Conservation (phyloP, 2,113 vertebrate genomes). For the Eurypyga helias region DNA sequence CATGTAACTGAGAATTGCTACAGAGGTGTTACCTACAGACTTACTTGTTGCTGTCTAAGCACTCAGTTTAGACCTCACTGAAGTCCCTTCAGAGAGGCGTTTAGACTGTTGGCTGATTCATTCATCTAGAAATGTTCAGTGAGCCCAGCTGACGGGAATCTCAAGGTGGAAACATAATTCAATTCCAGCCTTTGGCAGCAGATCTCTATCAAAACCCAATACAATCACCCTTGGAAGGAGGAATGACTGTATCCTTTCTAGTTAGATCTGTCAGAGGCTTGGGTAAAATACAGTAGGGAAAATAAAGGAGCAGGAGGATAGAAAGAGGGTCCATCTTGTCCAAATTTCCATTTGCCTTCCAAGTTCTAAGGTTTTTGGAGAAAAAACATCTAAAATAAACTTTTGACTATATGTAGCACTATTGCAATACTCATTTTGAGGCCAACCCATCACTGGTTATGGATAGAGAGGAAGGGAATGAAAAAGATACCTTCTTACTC, state of each 20-base stretch:
- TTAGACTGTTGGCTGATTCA: background rate
- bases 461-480: background rate
- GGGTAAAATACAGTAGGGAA: background rate
- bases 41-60: background rate
- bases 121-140: background rate
- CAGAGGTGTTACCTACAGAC: background rate
- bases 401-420: background rate
- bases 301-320: background rate
- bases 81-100: background rate
- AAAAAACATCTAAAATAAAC: background rate
- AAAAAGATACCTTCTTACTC: conserved; percentile 44
- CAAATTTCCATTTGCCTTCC: background rate
- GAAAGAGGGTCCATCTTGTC: background rate
- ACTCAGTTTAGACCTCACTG: background rate
- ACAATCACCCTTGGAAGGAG: background rate
- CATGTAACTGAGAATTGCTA: conserved; percentile 6
- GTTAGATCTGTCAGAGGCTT: background rate
- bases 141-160: background rate
- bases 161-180: background rate
- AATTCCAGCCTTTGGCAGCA: background rate
- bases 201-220: background rate
- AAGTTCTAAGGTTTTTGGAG: background rate
- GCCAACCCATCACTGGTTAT: background rate
- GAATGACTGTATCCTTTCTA: background rate
- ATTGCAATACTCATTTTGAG: conserved; percentile 10